Evolutionary conservation across 2,888 invertebrate species (phyloP), one percentile per base, ranked within the genome.

Genomic region (Acleris emargana): DNA sequence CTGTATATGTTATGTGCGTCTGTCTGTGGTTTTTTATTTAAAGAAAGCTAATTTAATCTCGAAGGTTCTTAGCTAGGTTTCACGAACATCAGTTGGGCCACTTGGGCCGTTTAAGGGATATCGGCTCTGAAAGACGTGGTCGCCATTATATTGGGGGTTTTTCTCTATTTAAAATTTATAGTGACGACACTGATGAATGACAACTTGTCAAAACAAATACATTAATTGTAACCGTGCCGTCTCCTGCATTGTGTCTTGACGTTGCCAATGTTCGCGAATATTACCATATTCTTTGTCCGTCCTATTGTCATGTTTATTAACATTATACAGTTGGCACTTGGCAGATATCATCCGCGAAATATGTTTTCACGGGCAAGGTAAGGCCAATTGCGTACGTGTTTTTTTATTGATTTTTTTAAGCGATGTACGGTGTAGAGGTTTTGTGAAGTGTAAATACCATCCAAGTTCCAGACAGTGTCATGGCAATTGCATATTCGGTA

Each of bases 291-390:
- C 18, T 53, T 32, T 17, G 38, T 53, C 38, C 6, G 17, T n/a
- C 11, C 20, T 18, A 22, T 52, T 52, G 28, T 61, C 32, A 61
- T 61, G 53, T 18, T 62, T 49, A 62, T 62, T 49, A 49, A 18
- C 13, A 13, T 49, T 62, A 43, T 18, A 60, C 53, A 49, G 11
- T 32, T 58, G 13, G 17, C 53, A 49, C 5, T 32, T 58, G 13
- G 17, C 32, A 50, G 45, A 49, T 5, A n/a, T 54, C 13, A 20
- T 45, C 52, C 45, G 6, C 54, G 53, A 16, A 42, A n/a, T 49
- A 3, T 49, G 53, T 62, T 61, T 53, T 47, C 16, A 53, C 7
- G 32, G n/a, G 18, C 45, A 25, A 32, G 22, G 53, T 11, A 18
- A 54, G 61, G 47, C 54, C 61, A 42, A 38, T 54, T 49, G 28